Evolutionary conservation across 2,113 vertebrate genomes (phyloP), one percentile per base, ranked within the genome.

Genomic region (Paraplagusia blochii): DNA sequence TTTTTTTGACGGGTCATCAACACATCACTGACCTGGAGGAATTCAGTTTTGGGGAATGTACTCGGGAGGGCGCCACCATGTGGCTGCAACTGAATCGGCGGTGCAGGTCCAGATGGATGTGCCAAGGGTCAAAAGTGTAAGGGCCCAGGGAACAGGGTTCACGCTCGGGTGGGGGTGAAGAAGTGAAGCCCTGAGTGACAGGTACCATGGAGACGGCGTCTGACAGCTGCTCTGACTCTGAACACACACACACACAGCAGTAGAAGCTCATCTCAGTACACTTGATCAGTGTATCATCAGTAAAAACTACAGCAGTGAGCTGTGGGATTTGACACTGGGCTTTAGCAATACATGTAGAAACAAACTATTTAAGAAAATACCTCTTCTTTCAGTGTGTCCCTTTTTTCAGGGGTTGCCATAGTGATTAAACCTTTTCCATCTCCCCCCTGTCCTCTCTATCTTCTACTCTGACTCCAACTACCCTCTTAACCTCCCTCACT

Each of bases 91-190:
- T 81, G 1, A 33, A 46, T 35, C 82, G 79, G 0, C 81, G 82
- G 63, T 93, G 87, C 13, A 90, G 79, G 44, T 80, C 90, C 57
- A 94, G 82, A 69, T 93, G 92, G 13, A 88, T 19, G 4, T 6
- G 88, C 93, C 93, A 95, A 0, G 76, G 79, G 58, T 76, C 61
- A 0, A 0, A 53, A 39, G 52, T 18, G 6, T 12, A 6, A 0
- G 5, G 55, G 36, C 49, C 15, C 0, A 44, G 53, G n/a, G 5
- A n/a, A 14, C 6, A 1, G 44, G 65, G 5, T 40, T 47, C 40
- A 33, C 22, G 53, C 1, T 12, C 0, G 0, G 8, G 9, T 0
- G 36, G 44, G 0, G 19, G 29, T 0, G 18, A 44, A 0, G 49
- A 74, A 3, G 36, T 54, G 15, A 69, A 13, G 36, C 65, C 49